Base-by-base conservation (phyloP, 2,113 vertebrate species). In the Turdus rufiventris region DNA sequence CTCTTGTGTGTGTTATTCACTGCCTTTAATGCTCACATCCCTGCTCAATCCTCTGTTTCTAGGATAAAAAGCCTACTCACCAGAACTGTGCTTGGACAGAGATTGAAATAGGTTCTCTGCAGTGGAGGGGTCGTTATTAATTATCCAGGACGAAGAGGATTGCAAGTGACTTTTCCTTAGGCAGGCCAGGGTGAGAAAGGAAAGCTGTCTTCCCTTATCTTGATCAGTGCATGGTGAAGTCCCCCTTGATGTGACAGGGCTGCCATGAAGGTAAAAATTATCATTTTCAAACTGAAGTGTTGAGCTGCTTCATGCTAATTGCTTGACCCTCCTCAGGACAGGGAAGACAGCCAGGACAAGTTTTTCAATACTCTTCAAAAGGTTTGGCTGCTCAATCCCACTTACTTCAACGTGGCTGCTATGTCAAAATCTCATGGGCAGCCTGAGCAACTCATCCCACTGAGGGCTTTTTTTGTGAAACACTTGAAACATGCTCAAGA, bases 81-180 rank as follows among this genome's bases (percentile, higher is more conserved):
- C 84, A 93, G 87, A 85, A 33, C 62, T 19, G n/a, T 34, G 23
- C 58, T 94, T 85, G 89, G 71, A 42, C 75, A 65, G 62, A 67
- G 61, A 78, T 4, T 60, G 61, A 91, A 89, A 63, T 0, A 62
- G 74, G 84, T 47, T 73, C 54, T 76, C 70, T 93, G 80, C 54
- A 57, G 66, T 17, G 40, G 42, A 11, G 62, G 43, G 67, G 6
- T 40, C 68, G 34, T 73, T 91, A 54, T 54, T 85, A 76, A 94
- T 94, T 85, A 94, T 6, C 88, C 61, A 53, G 40, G 77, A 80
- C 92, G 93, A 93, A 83, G 56, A 84, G 42, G 77, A 91, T 88
- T 78, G 28, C 48, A 68, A 91, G 75, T 83, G 87, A 95, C 88
- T 95, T 96, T 77, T 96, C 85, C 88, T 93, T 71, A 89, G 85